These are phyloP conservation scores for Zeugodacus cucurbitae DNA, from an alignment of 1,140 invertebrate species.

Conservation along the genomic window DNA sequence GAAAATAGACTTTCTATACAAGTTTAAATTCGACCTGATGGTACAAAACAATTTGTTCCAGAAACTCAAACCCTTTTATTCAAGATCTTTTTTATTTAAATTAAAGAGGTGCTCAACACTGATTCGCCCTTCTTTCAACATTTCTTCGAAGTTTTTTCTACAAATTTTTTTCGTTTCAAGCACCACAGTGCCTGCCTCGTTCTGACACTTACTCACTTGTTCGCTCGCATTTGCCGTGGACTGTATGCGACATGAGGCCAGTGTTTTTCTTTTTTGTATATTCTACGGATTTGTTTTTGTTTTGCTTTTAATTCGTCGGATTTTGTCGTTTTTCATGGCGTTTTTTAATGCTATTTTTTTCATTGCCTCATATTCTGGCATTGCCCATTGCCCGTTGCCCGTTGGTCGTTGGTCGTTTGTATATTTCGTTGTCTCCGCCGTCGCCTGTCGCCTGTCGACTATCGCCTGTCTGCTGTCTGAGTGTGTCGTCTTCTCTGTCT, in stretches of 20 bases:
- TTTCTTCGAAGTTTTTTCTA: no score
- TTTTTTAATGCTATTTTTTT: background rate
- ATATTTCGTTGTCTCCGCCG: background rate
- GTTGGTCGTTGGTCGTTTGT: background rate
- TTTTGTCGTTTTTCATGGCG: background rate
- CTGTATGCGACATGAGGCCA: slow-evolving; percentile 16
- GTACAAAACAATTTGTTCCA: no score
- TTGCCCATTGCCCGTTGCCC: background rate
- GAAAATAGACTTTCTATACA: no score
- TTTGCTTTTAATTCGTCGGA: slow-evolving; percentile 1
- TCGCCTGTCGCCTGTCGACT: background rate
- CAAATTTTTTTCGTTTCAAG: background rate
- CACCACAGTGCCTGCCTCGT: background rate
- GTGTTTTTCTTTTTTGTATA: background rate
- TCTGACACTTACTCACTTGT: background rate
- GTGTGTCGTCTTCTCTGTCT: slow-evolving; percentile 34
- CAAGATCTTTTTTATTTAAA: no score
- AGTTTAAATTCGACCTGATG: no score
- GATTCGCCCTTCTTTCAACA: no score
- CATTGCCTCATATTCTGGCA: background rate
- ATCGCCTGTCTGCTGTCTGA: background rate
- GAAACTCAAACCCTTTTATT: no score
- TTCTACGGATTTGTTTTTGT: background rate
- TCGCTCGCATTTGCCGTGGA: background rate
- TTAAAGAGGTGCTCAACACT: no score